Evolutionary conservation across 2,113 vertebrate species (phyloP).

Genomic region (Haemorhous mexicanus): DNA sequence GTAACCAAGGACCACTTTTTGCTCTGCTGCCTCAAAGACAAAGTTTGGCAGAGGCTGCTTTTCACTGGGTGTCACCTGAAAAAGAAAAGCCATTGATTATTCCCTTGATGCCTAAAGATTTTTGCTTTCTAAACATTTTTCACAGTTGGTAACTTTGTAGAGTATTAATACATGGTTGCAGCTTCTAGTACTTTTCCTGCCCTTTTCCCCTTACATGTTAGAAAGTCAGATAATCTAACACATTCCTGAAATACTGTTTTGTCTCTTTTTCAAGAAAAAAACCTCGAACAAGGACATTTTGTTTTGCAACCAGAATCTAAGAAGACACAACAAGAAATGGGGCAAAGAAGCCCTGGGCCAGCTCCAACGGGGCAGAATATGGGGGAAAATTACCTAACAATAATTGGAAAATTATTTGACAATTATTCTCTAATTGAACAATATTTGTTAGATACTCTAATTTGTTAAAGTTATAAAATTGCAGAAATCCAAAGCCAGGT

Average conservation of each 20-base stretch:
- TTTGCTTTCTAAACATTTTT: background rate
- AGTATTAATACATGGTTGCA: background rate
- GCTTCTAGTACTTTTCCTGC: background rate
- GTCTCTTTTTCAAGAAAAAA: background rate
- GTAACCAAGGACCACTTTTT: background rate
- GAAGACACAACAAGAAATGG: background rate
- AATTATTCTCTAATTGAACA: background rate
- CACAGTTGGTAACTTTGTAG: background rate
- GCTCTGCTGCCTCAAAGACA: background rate
- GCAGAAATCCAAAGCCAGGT: background rate
- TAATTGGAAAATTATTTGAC: background rate
- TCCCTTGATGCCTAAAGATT: background rate
- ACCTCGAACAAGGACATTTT: background rate
- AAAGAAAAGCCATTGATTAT: background rate
- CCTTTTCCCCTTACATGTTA: background rate
- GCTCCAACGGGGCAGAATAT: background rate
- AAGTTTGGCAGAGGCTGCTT: background rate
- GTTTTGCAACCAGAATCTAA: background rate
- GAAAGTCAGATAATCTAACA: background rate
- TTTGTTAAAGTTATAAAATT: background rate
- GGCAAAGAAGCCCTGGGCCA: background rate
- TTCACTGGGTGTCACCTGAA: background rate
- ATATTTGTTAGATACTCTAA: rapidly evolving
- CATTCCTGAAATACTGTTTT: background rate
- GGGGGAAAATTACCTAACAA: background rate